These are phyloP conservation scores for Neolamprologus caudopunctatus DNA, from an alignment of 2,113 vertebrate genomes.

Conservation along the genomic window DNA sequence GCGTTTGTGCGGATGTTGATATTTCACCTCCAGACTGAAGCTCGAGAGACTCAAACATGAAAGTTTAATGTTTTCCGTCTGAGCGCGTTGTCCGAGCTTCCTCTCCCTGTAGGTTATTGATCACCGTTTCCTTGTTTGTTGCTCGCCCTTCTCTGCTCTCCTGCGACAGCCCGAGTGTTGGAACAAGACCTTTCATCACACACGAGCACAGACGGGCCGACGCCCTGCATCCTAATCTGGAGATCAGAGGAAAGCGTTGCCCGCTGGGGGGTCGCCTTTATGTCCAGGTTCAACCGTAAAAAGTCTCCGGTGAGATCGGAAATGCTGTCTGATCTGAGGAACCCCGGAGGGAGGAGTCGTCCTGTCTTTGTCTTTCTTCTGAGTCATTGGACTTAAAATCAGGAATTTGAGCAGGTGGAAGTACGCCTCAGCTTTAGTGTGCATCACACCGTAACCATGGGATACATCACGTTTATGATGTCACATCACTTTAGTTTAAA, in stretches of 20 bases:
- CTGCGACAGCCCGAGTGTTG: neutral
- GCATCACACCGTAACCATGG: neutral
- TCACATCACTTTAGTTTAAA: neutral
- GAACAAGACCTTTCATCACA: slow-evolving; percentile 3
- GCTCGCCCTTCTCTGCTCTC: neutral
- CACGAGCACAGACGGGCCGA: neutral
- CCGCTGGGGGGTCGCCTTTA: neutral
- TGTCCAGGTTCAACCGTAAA: neutral
- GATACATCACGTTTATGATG: neutral
- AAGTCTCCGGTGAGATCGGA: neutral
- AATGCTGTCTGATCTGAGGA: neutral
- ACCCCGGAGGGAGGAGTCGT: neutral
- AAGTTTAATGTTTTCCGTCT: slow-evolving; percentile 19
- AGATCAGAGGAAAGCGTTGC: neutral
- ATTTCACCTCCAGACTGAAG: neutral
- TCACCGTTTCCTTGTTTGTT: slow-evolving; percentile 5
- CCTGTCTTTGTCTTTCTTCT: neutral
- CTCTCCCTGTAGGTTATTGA: slow-evolving; percentile 24
- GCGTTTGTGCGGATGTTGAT: neutral
- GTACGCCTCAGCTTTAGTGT: neutral
- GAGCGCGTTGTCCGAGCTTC: neutral
- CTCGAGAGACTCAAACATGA: neutral
- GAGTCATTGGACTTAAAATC: neutral
- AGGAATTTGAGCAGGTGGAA: neutral
- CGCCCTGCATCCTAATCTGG: slow-evolving; percentile 7